These are phyloP conservation scores for Pseudanteris insignis DNA, from an alignment of 2,888 invertebrate species.

Conservation along the genomic window DNA sequence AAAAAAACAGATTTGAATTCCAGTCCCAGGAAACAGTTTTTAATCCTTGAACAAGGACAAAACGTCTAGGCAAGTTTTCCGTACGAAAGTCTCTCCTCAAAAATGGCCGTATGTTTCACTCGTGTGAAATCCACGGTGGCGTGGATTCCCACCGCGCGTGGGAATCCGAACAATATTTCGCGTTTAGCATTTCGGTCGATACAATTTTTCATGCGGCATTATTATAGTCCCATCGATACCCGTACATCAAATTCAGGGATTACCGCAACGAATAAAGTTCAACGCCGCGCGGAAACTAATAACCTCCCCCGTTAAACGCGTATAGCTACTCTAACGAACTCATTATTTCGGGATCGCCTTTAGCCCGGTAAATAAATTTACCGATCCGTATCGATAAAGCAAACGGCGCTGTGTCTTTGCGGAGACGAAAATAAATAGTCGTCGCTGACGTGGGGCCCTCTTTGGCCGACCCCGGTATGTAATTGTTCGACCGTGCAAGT, in stretches of 20 bases:
- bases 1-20: too few species aligned
- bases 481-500: too few species aligned
- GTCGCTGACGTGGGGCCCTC: too few species aligned
- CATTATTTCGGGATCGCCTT: constrained; percentile 18
- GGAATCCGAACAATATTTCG: constrained; percentile 33
- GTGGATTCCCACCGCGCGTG: constrained; percentile 1
- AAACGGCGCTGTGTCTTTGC: neutral
- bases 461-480: too few species aligned
- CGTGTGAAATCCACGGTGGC: too few species aligned
- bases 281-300: constrained; percentile 19
- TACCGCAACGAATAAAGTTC: constrained; percentile 19
- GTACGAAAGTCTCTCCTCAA: too few species aligned
- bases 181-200: constrained; percentile 11
- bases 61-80: too few species aligned
- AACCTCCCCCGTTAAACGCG: neutral
- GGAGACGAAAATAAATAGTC: too few species aligned
- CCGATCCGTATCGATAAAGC: constrained; percentile 2
- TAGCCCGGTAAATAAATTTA: constrained; percentile 5
- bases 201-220: constrained; percentile 2
- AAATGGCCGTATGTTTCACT: too few species aligned
- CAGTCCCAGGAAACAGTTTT: too few species aligned
- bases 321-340: constrained; percentile 19
- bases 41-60: too few species aligned
- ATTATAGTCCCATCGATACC: constrained; percentile 10
- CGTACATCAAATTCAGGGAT: constrained; percentile 22